These are phyloP conservation scores for Saccopteryx bilineata DNA, from an alignment of 2,113 vertebrate genomes.

Conservation along the genomic window DNA sequence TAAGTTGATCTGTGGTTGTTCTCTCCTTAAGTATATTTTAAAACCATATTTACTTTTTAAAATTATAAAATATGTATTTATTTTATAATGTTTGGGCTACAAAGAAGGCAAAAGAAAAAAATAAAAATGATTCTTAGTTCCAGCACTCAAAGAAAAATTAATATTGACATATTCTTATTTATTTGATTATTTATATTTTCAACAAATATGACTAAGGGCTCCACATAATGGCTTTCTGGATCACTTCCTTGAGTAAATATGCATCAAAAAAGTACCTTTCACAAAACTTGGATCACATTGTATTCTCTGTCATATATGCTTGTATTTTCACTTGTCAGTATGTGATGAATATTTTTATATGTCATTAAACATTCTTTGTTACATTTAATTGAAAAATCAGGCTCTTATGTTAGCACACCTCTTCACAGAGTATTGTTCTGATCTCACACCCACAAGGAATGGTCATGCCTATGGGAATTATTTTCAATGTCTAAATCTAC, in stretches of 20 bases:
- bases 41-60: slow-evolving; percentile 5
- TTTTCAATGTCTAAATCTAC: background rate
- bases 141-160: background rate
- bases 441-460: background rate
- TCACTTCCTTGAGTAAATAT: background rate
- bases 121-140: background rate
- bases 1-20: background rate
- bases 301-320: background rate
- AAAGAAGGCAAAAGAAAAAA: background rate
- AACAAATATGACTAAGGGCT: background rate
- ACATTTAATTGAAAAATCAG: background rate
- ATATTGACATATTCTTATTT: background rate
- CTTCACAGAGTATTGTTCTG: background rate
- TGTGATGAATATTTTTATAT: slow-evolving; percentile 12
- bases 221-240: background rate
- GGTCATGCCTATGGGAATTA: background rate
- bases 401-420: background rate
- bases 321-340: slow-evolving; percentile 13
- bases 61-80: background rate
- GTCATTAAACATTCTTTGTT: background rate
- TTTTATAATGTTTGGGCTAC: background rate
- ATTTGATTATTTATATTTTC: slow-evolving; percentile 22
- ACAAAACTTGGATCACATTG: background rate
- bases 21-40: slow-evolving; percentile 27
- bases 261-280: background rate